These are phyloP conservation scores for Oreamnos americanus DNA, from an alignment of 2,113 vertebrate genomes.

Conservation along the genomic window DNA sequence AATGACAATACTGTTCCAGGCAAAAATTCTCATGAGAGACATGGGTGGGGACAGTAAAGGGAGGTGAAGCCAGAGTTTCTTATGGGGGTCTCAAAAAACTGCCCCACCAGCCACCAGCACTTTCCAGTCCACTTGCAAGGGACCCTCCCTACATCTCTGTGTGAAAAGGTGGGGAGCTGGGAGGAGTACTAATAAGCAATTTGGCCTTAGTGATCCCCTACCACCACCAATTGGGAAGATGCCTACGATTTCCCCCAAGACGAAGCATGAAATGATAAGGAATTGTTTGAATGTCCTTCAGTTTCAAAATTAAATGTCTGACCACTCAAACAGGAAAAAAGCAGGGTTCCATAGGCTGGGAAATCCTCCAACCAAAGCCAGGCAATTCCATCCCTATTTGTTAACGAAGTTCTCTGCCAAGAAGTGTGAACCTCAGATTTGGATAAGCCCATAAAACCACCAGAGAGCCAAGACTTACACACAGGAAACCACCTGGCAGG, in stretches of 20 bases:
- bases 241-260: not conserved
- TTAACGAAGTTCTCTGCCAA: not conserved
- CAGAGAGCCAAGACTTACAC: not conserved
- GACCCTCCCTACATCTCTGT: not conserved
- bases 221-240: not conserved
- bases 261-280: not conserved
- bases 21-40: not conserved
- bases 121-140: not conserved
- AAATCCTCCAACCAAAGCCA: not conserved
- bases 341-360: not conserved
- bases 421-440: not conserved
- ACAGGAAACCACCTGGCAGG: not conserved
- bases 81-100: not conserved
- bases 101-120: not conserved
- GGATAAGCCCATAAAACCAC: not conserved
- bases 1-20: not conserved
- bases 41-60: accelerated
- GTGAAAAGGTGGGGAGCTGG: not conserved
- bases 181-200: not conserved
- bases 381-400: not conserved
- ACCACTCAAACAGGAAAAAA: not conserved
- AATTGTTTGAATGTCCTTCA: not conserved
- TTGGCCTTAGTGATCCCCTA: not conserved
- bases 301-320: not conserved
- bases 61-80: not conserved